These are phyloP conservation scores for Epizoanthus scotinus DNA, from an alignment of 92 coral and sea anemone species.

Conservation along the genomic window DNA sequence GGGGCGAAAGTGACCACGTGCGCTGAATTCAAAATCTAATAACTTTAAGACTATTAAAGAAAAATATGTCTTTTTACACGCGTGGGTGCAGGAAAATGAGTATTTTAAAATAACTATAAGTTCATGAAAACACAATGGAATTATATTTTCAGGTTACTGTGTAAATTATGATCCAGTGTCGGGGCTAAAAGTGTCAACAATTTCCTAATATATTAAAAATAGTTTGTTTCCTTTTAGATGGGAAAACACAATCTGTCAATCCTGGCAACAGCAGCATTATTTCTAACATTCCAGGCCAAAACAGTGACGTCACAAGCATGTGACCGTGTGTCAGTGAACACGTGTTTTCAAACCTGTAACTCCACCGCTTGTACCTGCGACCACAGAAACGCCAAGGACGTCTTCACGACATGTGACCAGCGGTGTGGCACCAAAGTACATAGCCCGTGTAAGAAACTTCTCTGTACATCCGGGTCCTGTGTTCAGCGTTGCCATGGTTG, in stretches of 20 bases:
- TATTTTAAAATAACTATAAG: too few species aligned
- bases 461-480: slow-evolving; percentile 72
- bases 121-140: too few species aligned
- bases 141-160: too few species aligned
- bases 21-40: too few species aligned
- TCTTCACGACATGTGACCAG: slow-evolving; percentile 65
- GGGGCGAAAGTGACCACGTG: too few species aligned
- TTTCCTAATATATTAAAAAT: not conserved
- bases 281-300: not conserved
- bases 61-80: too few species aligned
- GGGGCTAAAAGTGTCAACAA: too few species aligned
- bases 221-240: slow-evolving; percentile 1
- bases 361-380: slow-evolving; percentile 60
- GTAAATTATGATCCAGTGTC: too few species aligned
- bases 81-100: too few species aligned
- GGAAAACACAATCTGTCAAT: not conserved
- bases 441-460: slow-evolving; percentile 53
- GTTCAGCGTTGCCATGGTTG: slow-evolving; percentile 80
- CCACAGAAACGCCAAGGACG: slow-evolving; percentile 33
- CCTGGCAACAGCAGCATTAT: not conserved
- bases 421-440: slow-evolving; percentile 11
- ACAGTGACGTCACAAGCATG: slow-evolving; percentile 52
- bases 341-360: slow-evolving; percentile 74
- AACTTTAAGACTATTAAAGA: too few species aligned
- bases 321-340: slow-evolving; percentile 45